Conservation (phyloP, 1,140 invertebrate genomes). For the Frieseomelitta varia region DNA sequence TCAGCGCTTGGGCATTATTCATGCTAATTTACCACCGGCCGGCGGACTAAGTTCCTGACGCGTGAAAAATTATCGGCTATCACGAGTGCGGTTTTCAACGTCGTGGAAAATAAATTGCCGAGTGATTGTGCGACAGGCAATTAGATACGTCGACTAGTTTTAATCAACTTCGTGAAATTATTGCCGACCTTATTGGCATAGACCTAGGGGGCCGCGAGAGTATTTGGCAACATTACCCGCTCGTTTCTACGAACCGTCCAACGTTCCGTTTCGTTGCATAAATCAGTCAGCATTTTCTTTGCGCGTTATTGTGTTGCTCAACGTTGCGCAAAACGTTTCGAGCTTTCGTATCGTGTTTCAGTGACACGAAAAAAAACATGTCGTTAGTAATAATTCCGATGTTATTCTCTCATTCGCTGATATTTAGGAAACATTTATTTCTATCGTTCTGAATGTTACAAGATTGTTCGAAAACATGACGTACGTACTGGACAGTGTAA, state of each 20-base stretch:
- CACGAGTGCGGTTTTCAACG: slow-evolving; percentile 3
- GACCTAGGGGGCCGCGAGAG: neutral
- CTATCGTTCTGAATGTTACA: neutral
- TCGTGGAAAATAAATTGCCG: slow-evolving; percentile 11
- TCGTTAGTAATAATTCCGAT: neutral
- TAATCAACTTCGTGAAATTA: slow-evolving; percentile 54
- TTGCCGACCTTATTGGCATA: slow-evolving; percentile 44
- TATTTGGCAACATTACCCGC: slow-evolving; percentile 39
- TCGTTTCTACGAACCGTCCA: slow-evolving; percentile 5
- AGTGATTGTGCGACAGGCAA: slow-evolving; percentile 43
- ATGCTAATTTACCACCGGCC: neutral
- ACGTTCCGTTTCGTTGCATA: neutral
- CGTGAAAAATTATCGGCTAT: slow-evolving; percentile 20
- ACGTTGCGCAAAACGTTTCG: neutral
- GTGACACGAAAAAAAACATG: neutral
- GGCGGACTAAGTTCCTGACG: neutral
- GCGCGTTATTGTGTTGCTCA: neutral
- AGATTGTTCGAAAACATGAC: neutral
- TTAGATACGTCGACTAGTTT: slow-evolving; percentile 41
- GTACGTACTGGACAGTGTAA: too few species aligned
- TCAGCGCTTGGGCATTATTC: slow-evolving; percentile 1
- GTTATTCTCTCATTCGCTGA: neutral
- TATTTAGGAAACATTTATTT: neutral
- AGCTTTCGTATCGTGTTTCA: slow-evolving; percentile 22
- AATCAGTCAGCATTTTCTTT: slow-evolving; percentile 26